Base-by-base conservation (phyloP, 30 jellyfish, hydroid and myxozoan genomes). In the Aurelia coerulea region DNA sequence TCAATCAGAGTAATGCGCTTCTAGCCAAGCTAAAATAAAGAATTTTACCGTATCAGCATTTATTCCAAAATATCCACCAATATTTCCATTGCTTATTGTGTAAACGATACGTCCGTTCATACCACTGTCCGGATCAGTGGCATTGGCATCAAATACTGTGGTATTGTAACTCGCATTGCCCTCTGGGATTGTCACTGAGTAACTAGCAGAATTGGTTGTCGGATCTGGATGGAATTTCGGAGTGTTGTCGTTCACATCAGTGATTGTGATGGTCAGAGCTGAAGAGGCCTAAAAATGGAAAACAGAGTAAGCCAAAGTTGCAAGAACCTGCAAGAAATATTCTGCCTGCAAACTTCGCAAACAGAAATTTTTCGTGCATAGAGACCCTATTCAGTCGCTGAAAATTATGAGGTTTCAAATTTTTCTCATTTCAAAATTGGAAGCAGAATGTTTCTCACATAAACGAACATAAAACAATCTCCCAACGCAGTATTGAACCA, bases 201-300 rank as follows among this genome's bases (percentile, higher is more conserved):
- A 89, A 58, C 42, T 39, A n/a, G 89, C 91, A 23, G 96, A 89
- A 62, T 62, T 50, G 37, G 80, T 62, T 7, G 39, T 66, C 1
- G 97, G 97, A 51, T 91, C 77, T 2, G 97, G 97, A 19, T 51
- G 62, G 73, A 91, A 91, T 23, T 37, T 51, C 35, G 97, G 97
- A 15, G 95, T 68, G 68, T 91, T 91, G 58, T 91, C 97, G 62
- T 91, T 91, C 60, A 84, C 76, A 72, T 91, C 97, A 12, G 83
- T 39, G 34, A 91, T 51, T 33, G 23, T 19, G 15, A 91, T 63
- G 5, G 51, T 72, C 15, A 91, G 79, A 9, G 81, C 49, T 11
- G 90, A 68, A 32, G 83, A 80, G 32, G 42, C 76, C 83, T 80
- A 11, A 60, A 52, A 80, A n/a, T 19, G 10, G n/a, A 52, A 14